Evolutionary conservation across 2,113 vertebrate species (phyloP), one percentile per base, ranked within the genome.

Genomic region (Pedionomus torquatus): DNA sequence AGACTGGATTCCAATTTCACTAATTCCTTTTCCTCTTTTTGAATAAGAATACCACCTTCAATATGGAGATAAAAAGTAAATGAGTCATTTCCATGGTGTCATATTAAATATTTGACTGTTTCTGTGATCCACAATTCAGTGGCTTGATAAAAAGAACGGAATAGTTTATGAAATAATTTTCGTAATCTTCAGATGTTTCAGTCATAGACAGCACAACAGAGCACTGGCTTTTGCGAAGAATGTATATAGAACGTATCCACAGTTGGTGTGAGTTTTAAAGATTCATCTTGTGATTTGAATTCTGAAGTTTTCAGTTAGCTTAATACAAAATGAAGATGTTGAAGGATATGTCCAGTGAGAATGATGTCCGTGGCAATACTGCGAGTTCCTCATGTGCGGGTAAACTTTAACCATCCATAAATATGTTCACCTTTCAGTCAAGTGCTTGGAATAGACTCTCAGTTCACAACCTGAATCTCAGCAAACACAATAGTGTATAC

Each of bases 351-450:
- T 30, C 43, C 30, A 69, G 43, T 19, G 44, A 91, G 15, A 61
- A 31, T 33, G 65, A 90, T 0, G 3, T 4, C 69, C 35, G 17
- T 17, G 46, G 55, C 31, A 88, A 65, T 17, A 37, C 9, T 28
- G 20, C 37, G 33, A 70, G 33, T 71, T 61, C 51, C 19, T 55
- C 46, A 37, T 1, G 11, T 0, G 10, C 24, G 17, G 39, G 35
- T 46, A 77, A 89, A 76, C n/a, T 61, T 92, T 69, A 87, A 72
- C 79, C 26, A 64, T 21, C 33, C 7, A 17, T 28, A 48, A 78
- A 55, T 5, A 44, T 4, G 14, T 65, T 41, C 0, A 0, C 6
- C 37, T 57, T 93, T 65, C 18, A 68, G 48, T 31, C 20, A 11
- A 86, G 13, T 12, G 13, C 48, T 55, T 84, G 61, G 57, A 91